Conservation (phyloP, 1,140 invertebrate species). For the Dicyema japonicum region DNA sequence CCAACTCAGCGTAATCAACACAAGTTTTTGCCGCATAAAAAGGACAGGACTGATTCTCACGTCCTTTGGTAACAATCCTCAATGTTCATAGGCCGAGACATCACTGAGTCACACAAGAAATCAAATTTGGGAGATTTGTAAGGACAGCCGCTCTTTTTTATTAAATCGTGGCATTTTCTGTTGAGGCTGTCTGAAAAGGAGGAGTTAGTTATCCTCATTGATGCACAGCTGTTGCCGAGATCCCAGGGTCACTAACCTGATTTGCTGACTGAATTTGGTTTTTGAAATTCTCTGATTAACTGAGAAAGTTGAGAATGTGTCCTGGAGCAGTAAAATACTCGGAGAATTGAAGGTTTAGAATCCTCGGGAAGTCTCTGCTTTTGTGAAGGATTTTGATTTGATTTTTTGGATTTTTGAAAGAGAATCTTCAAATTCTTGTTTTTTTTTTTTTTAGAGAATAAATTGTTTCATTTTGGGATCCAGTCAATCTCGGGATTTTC, state of each 20-base stretch:
- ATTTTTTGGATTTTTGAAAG: background rate
- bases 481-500: too few relatives aligned
- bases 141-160: background rate
- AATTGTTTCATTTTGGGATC: background rate
- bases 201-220: background rate
- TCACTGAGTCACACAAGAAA: too few relatives aligned
- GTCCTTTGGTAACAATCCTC: conserved; percentile 6
- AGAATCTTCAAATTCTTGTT: conserved; percentile 1
- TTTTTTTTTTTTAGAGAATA: conserved; percentile 3
- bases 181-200: background rate
- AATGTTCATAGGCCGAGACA: conserved; percentile 4
- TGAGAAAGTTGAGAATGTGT: conserved; percentile 81
- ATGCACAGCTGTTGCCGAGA: conserved; percentile 27
- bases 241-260: conserved; percentile 40
- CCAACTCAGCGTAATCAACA: conserved; percentile 9
- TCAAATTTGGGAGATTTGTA: too few relatives aligned
- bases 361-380: conserved; percentile 1
- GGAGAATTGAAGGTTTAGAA: background rate
- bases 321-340: conserved; percentile 53
- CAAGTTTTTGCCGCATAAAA: conserved; percentile 9
- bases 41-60: conserved; percentile 7
- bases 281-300: conserved; percentile 55
- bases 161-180: conserved; percentile 2
- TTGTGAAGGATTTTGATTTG: conserved; percentile 1
- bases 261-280: conserved; percentile 34